Conservation (phyloP, 2,888 invertebrate species). For the Ferdinandea cuprea region DNA sequence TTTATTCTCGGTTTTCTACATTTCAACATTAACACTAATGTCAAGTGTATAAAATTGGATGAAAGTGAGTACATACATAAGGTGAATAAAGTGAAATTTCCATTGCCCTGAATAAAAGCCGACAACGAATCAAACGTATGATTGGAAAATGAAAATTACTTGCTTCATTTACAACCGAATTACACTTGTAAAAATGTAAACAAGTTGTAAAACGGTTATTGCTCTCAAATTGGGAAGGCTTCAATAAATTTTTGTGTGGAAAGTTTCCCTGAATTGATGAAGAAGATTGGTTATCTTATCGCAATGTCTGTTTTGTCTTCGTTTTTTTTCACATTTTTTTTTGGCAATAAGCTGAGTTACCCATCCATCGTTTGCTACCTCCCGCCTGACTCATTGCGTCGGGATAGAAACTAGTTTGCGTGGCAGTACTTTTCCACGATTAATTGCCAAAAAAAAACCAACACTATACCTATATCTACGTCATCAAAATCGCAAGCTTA, state of each 20-base stretch:
- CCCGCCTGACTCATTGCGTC: constrained; percentile 17
- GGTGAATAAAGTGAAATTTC: constrained; percentile 60
- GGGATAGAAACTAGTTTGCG: constrained; percentile 22
- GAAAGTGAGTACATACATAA: too few species aligned
- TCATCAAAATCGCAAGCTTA: constrained; percentile 36
- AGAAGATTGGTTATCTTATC: constrained; percentile 23
- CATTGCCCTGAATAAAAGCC: neutral
- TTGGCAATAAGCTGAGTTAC: too few species aligned
- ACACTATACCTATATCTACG: constrained; percentile 22
- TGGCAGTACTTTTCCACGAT: constrained; percentile 35
- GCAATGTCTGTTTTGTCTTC: too few species aligned
- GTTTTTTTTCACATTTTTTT: constrained; percentile 1
- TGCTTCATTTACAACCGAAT: constrained; percentile 15
- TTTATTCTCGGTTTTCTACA: constrained; percentile 4
- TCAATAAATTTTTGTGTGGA: constrained; percentile 21
- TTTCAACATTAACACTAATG: constrained; percentile 25
- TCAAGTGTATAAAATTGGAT: constrained; percentile 62
- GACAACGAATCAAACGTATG: neutral
- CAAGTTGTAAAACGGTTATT: constrained; percentile 18
- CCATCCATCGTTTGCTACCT: neutral
- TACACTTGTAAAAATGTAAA: constrained; percentile 31
- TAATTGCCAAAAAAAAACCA: constrained; percentile 36
- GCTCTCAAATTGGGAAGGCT: neutral
- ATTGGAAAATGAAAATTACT: neutral
- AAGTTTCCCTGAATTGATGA: constrained; percentile 27